Evolutionary conservation across 2,113 vertebrate species (phyloP).

Genomic region (Calyptommatus sinebrachiatus): DNA sequence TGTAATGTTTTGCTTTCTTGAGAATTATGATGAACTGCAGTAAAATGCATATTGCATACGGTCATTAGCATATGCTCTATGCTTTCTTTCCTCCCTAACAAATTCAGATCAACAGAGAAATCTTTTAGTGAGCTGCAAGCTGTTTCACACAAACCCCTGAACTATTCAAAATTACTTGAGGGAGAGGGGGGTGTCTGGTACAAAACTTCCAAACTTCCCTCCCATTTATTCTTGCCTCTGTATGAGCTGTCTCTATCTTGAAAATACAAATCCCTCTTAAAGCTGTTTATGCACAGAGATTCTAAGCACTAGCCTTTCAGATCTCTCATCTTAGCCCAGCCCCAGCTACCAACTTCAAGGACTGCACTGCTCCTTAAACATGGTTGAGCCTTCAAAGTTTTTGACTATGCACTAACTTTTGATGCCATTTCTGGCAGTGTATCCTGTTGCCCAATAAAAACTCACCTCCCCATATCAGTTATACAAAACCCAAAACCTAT

Average conservation of each 20-base stretch:
- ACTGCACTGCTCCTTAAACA: too few relatives aligned
- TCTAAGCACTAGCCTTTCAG: not conserved
- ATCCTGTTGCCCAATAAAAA: too few relatives aligned
- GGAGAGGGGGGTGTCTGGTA: not conserved
- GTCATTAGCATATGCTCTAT: conserved; percentile 10
- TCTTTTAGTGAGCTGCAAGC: not conserved
- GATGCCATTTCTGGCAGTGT: too few relatives aligned
- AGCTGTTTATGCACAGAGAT: not conserved
- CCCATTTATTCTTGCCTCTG: not conserved
- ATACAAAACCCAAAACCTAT: too few relatives aligned
- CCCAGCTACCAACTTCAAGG: too few relatives aligned
- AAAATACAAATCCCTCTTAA: conserved; percentile 32
- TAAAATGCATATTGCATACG: not conserved
- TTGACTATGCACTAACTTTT: too few relatives aligned
- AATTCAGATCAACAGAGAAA: conserved; percentile 16
- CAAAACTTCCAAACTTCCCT: conserved; percentile 28
- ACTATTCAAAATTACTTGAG: not conserved
- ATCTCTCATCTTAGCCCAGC: too few relatives aligned
- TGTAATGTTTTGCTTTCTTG: conserved; percentile 3
- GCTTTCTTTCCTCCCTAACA: conserved; percentile 9
- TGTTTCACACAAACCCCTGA: conserved; percentile 4
- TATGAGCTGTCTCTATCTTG: conserved; percentile 9
- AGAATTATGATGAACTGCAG: not conserved
- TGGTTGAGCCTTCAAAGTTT: too few relatives aligned
- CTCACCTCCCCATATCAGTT: too few relatives aligned